Conservation (phyloP, 2,888 invertebrate species). For the Eugnorisma glareosa region DNA sequence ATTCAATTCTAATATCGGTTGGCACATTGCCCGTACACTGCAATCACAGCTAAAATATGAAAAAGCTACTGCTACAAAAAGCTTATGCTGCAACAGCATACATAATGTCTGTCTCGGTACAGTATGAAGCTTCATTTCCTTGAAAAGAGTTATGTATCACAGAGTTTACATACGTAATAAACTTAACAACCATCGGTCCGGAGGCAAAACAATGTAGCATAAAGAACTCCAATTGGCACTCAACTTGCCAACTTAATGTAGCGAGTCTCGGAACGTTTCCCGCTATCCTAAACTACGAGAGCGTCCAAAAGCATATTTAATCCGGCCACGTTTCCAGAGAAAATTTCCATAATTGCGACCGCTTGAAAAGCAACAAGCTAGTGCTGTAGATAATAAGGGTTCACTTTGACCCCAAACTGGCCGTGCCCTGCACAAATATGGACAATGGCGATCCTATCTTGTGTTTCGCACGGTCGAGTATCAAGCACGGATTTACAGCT, state of each 20-base stretch:
- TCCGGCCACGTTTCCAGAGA: slow-evolving; percentile 64
- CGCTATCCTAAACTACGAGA: slow-evolving; percentile 55
- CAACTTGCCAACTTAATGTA: slow-evolving; percentile 51
- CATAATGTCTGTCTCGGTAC: not conserved
- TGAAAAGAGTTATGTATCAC: slow-evolving; percentile 14
- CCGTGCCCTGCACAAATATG: slow-evolving; percentile 81
- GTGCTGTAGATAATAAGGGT: slow-evolving; percentile 80
- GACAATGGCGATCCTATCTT: slow-evolving; percentile 81
- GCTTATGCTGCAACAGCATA: not conserved
- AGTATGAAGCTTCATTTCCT: slow-evolving; percentile 3
- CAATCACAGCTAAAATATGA: slow-evolving; percentile 38
- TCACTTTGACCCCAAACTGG: slow-evolving; percentile 80
- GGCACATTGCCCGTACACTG: slow-evolving; percentile 46
- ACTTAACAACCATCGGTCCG: slow-evolving; percentile 7
- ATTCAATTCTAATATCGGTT: slow-evolving; percentile 42
- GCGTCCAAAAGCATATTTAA: slow-evolving; percentile 65
- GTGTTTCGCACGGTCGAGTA: slow-evolving; percentile 81
- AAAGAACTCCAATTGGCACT: slow-evolving; percentile 42
- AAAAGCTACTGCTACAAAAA: slow-evolving; percentile 24
- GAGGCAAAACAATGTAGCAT: slow-evolving; percentile 36
- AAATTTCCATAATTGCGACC: slow-evolving; percentile 79
- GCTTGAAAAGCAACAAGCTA: slow-evolving; percentile 72
- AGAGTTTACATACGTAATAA: slow-evolving; percentile 17
- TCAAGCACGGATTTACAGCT: slow-evolving; percentile 72
- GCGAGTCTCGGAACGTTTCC: slow-evolving; percentile 38